Conservation (phyloP, 2,797 vertebrate species). For the Phylloscopus collybita region DNA sequence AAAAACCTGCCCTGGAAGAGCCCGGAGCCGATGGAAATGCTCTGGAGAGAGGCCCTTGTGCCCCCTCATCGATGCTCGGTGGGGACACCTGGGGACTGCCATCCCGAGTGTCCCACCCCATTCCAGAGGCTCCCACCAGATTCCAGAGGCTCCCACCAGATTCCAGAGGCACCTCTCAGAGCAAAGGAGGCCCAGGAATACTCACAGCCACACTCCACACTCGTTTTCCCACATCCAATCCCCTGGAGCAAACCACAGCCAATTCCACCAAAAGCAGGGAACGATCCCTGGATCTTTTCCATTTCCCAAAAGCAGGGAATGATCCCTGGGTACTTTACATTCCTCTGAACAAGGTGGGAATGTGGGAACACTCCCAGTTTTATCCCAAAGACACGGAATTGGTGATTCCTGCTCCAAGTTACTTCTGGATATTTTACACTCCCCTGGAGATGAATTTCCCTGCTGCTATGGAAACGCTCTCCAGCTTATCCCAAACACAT, state of each 20-base stretch:
- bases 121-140: not conserved
- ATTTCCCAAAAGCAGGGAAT: not conserved
- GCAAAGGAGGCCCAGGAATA: not conserved
- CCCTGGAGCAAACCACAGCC: not conserved
- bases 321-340: no score
- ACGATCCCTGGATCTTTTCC: rapidly evolving
- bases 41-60: not conserved
- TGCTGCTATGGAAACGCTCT: rapidly evolving
- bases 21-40: rapidly evolving
- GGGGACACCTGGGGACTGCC: rapidly evolving
- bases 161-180: not conserved
- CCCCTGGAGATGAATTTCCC: not conserved
- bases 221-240: rapidly evolving
- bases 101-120: rapidly evolving
- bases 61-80: rapidly evolving
- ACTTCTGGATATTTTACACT: not conserved
- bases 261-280: not conserved
- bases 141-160: not conserved
- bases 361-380: not conserved
- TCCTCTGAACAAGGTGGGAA: not conserved
- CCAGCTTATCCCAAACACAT: not conserved
- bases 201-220: not conserved
- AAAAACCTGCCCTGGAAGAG: not conserved
- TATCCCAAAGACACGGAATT: rapidly evolving
- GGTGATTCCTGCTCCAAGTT: not conserved